Conservation (phyloP, 2,888 invertebrate genomes). For the Cosmopolites sordidus region DNA sequence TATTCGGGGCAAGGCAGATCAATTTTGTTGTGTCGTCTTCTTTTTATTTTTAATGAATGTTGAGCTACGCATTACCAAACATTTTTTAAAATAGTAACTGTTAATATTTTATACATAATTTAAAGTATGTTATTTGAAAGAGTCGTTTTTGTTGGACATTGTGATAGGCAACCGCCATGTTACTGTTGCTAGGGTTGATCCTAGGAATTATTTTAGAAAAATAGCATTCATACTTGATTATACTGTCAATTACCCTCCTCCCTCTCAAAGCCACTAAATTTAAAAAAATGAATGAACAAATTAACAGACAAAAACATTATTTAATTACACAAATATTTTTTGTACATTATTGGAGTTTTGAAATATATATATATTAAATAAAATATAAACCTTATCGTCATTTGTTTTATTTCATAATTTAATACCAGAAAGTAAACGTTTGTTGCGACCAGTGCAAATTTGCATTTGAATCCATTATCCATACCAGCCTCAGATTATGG, state of each 20-base stretch:
- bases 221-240: conserved; percentile 50
- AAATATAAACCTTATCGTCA: conserved; percentile 14
- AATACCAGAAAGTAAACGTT: too few species aligned
- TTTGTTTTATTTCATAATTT: not conserved
- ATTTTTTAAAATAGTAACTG: conserved; percentile 45
- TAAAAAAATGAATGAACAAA: conserved; percentile 45
- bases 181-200: conserved; percentile 49
- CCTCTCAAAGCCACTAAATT: conserved; percentile 20
- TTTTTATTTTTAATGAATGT: conserved; percentile 44
- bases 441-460: too few species aligned
- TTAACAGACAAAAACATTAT: conserved; percentile 58
- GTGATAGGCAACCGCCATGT: conserved; percentile 52
- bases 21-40: conserved; percentile 46
- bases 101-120: conserved; percentile 54
- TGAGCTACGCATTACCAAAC: conserved; percentile 51
- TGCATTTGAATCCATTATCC: too few species aligned
- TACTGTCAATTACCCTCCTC: conserved; percentile 48
- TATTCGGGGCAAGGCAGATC: conserved; percentile 3
- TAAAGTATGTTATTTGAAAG: conserved; percentile 49
- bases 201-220: conserved; percentile 45
- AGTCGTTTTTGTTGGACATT: conserved; percentile 51
- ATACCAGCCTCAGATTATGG: too few species aligned
- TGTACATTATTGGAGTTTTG: conserved; percentile 70
- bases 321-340: conserved; percentile 67
- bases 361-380: conserved; percentile 57